Evolutionary conservation across 2,113 vertebrate genomes (phyloP).

Genomic region (Aspidoscelis tigris): DNA sequence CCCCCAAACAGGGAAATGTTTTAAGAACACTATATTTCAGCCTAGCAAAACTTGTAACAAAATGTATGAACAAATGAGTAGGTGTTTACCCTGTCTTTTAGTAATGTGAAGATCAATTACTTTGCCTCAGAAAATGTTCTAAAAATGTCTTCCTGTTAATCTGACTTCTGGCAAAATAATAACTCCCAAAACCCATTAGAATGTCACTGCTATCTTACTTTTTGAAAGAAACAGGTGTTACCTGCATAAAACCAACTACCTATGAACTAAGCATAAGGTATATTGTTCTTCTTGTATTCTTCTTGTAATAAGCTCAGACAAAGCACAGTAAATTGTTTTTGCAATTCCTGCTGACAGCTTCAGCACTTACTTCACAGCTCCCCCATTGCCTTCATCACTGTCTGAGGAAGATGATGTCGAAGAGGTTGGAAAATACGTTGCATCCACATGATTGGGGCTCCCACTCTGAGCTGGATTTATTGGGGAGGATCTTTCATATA

Average conservation of each 20-base stretch:
- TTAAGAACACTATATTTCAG: not conserved
- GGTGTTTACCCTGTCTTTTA: not conserved
- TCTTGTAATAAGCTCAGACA: not conserved
- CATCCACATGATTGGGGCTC: conserved; percentile 86
- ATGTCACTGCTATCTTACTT: too few relatives aligned
- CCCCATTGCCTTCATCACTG: conserved; percentile 86
- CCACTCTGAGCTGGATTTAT: conserved; percentile 81
- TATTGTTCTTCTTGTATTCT: too few relatives aligned
- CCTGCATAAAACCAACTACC: too few relatives aligned
- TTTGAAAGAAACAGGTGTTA: too few relatives aligned
- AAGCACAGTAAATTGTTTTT: not conserved
- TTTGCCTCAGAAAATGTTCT: not conserved
- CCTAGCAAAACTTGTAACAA: not conserved
- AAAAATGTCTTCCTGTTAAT: not conserved
- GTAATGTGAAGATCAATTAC: not conserved
- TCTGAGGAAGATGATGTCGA: conserved; percentile 90
- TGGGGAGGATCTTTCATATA: conserved; percentile 92
- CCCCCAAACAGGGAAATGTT: too few relatives aligned
- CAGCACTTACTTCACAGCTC: conserved; percentile 88
- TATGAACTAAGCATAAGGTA: not conserved
- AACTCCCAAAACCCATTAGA: too few relatives aligned
- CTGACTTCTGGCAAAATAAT: not conserved
- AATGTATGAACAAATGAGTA: not conserved
- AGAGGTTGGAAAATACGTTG: conserved; percentile 84
- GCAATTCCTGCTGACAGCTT: not conserved